Percentiles rank a stretch among this genome's conserved stretches.
These are phyloP conservation scores for Meteorus sp. DNA, from an alignment of 1,140 invertebrate genomes.

Conservation along the genomic window DNA sequence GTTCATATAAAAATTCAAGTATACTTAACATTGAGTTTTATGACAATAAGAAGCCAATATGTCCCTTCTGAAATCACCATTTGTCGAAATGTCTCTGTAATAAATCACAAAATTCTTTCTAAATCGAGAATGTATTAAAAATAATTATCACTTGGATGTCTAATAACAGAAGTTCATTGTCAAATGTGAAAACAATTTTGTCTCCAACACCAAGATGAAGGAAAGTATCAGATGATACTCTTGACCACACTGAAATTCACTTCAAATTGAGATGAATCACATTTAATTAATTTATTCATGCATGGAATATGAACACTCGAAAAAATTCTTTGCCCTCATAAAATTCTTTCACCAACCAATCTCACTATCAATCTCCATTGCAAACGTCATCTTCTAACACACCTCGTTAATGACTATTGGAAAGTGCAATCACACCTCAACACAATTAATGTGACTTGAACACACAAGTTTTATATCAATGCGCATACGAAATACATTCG, in stretches of 20 bases:
- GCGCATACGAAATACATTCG: no score
- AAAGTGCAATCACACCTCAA: no score
- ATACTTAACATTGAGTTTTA: slow-evolving; percentile 51
- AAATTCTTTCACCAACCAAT: neutral
- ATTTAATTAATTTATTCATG: slow-evolving; percentile 38
- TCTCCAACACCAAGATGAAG: slow-evolving; percentile 9
- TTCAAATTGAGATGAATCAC: slow-evolving; percentile 45
- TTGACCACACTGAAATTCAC: neutral
- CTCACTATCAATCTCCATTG: slow-evolving; percentile 42
- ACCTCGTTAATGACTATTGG: neutral
- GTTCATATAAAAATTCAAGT: slow-evolving; percentile 48
- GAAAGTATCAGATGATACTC: no score
- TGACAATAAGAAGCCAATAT: slow-evolving; percentile 48
- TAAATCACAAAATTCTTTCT: neutral
- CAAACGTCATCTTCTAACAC: slow-evolving; percentile 24
- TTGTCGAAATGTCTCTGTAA: slow-evolving; percentile 38
- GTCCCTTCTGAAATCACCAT: slow-evolving; percentile 48
- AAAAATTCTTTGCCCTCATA: no score
- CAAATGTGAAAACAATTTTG: no score
- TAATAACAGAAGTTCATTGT: no score
- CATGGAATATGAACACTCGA: no score
- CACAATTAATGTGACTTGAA: no score
- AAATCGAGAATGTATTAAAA: slow-evolving; percentile 26
- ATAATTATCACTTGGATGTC: slow-evolving; percentile 20
- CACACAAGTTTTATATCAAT: no score